Conservation (phyloP, 2,113 vertebrate genomes). For the Danionella cerebrum region DNA sequence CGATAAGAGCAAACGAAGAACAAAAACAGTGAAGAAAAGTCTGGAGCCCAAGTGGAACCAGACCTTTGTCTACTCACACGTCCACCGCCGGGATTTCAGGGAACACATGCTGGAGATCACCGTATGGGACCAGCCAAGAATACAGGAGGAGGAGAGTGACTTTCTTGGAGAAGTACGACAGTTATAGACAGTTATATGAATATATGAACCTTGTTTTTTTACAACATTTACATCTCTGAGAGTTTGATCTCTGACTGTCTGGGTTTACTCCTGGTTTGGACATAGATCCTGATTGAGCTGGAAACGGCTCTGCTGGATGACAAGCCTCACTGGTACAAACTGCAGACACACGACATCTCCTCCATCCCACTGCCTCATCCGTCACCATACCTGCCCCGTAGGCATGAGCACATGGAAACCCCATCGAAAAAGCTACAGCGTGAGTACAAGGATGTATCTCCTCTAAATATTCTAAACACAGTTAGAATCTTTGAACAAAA, state of each 20-base stretch:
- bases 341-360: constrained; percentile 93
- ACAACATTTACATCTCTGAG: no score
- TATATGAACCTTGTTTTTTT: no score
- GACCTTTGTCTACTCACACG: constrained; percentile 92
- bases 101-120: constrained; percentile 98
- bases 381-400: constrained; percentile 87
- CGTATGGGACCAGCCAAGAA: constrained; percentile 92
- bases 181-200: not conserved
- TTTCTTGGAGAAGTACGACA: constrained; percentile 89
- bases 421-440: constrained; percentile 91
- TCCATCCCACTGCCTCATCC: constrained; percentile 95
- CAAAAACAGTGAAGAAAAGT: constrained; percentile 93
- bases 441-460: no score
- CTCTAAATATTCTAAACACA: no score
- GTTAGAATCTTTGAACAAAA: no score
- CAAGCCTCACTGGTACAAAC: constrained; percentile 96
- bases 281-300: constrained; percentile 92
- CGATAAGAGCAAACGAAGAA: constrained; percentile 97
- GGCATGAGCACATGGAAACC: constrained; percentile 78
- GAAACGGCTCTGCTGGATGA: constrained; percentile 95
- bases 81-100: constrained; percentile 94
- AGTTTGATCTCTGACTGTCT: no score
- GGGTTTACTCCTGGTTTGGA: not conserved
- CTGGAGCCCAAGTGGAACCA: constrained; percentile 97
- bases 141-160: constrained; percentile 89